Evolutionary conservation across 2,888 invertebrate species (phyloP).

Genomic region (Philereme vetulata): DNA sequence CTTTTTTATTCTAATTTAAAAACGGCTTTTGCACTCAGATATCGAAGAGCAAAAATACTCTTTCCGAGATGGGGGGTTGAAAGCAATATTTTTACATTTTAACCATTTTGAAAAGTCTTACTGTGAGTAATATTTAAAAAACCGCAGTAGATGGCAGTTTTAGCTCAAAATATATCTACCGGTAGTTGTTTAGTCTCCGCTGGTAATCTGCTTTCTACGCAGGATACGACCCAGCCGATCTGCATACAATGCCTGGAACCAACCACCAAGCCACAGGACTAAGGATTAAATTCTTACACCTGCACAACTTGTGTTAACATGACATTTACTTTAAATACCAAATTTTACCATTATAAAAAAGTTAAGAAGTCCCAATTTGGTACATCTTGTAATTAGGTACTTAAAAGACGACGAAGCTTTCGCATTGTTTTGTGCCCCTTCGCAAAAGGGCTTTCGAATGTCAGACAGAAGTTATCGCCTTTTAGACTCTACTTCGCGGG

Average conservation of each 20-base stretch:
- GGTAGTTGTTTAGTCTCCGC: background rate
- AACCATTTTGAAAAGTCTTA: no score
- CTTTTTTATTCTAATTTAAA: no score
- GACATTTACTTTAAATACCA: conserved; percentile 24
- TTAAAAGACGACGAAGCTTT: no score
- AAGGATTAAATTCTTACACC: conserved; percentile 47
- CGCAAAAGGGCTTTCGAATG: background rate
- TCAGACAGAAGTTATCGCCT: background rate
- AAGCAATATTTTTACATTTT: no score
- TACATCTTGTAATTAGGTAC: background rate
- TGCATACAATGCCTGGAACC: conserved; percentile 70
- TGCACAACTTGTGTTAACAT: conserved; percentile 34
- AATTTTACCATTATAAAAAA: conserved; percentile 13
- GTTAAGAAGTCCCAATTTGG: background rate
- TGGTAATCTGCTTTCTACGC: conserved; percentile 4
- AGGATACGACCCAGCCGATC: conserved; percentile 47
- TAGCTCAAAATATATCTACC: no score
- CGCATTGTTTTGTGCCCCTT: background rate
- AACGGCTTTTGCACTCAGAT: no score
- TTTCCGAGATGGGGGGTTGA: no score
- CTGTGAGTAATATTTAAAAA: no score
- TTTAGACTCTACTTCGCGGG: background rate
- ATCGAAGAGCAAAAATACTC: no score
- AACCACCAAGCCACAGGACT: conserved; percentile 42
- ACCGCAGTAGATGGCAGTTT: no score